Evolutionary conservation across 2,797 vertebrate species (phyloP), one percentile per base, ranked within the genome.

Genomic region (Eidolon dupreanum): DNA sequence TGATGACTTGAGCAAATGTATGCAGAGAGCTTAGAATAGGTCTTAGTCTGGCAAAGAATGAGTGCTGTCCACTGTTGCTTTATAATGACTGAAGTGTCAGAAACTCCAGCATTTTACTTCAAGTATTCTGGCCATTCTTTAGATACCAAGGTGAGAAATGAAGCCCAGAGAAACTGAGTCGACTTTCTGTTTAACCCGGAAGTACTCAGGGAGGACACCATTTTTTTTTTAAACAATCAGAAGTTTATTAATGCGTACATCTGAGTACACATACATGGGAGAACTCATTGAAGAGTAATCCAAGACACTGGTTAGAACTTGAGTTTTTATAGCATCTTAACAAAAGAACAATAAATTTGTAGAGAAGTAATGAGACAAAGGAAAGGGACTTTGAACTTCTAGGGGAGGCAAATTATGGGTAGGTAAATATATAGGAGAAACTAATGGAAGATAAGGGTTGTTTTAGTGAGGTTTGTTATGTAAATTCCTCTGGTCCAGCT

Each of bases 31-130:
- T 31, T n/a, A 77, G 89, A 8, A 28, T 6, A 41, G 28, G 20
- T 10, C 28, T 46, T 7, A 13, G 8, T 38, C 26, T 24, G 9
- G 17, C 41, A 10, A 1, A 11, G 28, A 17, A 17, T 13, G 61
- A 43, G n/a, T 7, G 0, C 51, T 16, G 24, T 6, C 3, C 12
- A 3, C 49, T 20, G 12, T 20, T 57, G 43, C 31, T 31, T 31
- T 20, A 3, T 10, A 13, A 0, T 2, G 16, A 31, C 0, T 6
- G 15, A 73, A 33, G 53, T 1, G 0, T 59, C 36, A 74, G 16
- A 70, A 68, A 46, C 26, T 26, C n/a, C n/a, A 55, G 3, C 55
- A 33, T 28, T 43, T 26, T 4, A 16, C n/a, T 20, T 28, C 46
- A 1, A 0, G 6, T 41, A 2, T 65, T 38, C 20, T 4, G 22